A percentile compares a stretch with the other conserved stretches of the same genome.
phyloP scores from a whole-genome alignment of 1,140 invertebrate genomes.

The Agraylea sexmaculata region DNA sequence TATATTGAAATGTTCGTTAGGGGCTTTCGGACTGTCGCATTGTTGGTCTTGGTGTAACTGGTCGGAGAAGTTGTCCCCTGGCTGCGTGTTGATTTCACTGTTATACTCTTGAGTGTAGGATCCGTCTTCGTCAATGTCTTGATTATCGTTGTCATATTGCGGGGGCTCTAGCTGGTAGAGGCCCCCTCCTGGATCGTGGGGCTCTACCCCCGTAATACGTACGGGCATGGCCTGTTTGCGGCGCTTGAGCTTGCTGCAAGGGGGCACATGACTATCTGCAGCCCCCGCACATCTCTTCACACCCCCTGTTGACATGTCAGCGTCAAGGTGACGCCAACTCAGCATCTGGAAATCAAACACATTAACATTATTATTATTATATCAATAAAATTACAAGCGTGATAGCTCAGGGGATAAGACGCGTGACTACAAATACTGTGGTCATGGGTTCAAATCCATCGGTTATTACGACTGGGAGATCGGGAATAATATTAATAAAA shows the following conservation, averaged over 20 bases:
- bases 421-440: no score
- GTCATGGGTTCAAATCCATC: no score
- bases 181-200: slow-evolving; percentile 7
- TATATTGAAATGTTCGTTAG: no score
- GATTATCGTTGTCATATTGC: no score
- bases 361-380: not conserved
- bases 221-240: slow-evolving; percentile 21
- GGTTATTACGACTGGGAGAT: no score
- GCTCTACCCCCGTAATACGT: slow-evolving; percentile 19
- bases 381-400: not conserved
- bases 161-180: slow-evolving; percentile 4
- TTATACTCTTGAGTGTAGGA: no score
- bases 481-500: no score
- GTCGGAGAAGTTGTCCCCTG: no score
- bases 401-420: slow-evolving; percentile 2
- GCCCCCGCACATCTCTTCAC: slow-evolving; percentile 14
- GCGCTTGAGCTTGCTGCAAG: slow-evolving; percentile 18
- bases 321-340: slow-evolving; percentile 21
- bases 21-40: no score
- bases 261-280: slow-evolving; percentile 13
- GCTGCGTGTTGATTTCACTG: no score
- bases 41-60: no score
- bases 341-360: slow-evolving; percentile 18
- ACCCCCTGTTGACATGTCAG: slow-evolving; percentile 20
- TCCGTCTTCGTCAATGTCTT: no score